Conservation (phyloP, 1,140 invertebrate genomes). For the Mizuhopecten yessoensis region DNA sequence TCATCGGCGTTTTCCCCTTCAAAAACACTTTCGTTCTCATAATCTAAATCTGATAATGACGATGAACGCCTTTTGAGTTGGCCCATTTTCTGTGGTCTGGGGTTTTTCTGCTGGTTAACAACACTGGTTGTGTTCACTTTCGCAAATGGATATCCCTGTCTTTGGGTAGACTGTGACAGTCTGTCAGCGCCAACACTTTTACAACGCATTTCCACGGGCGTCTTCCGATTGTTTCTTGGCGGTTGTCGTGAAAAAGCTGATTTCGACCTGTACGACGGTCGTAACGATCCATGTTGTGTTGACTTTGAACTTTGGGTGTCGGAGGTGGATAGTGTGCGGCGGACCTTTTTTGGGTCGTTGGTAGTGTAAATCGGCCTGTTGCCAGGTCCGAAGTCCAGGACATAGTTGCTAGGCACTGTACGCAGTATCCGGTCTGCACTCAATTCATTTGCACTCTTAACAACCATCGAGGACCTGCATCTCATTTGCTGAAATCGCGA, state of each 20-base stretch:
- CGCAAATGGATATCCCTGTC: not conserved
- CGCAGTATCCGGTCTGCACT: not conserved
- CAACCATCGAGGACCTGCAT: not conserved
- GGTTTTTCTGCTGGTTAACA: not conserved
- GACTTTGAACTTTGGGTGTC: not conserved
- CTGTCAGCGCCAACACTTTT: not conserved
- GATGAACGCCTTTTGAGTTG: not conserved
- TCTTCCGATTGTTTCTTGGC: not conserved
- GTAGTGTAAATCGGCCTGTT: constrained; percentile 7
- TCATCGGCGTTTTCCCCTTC: not conserved
- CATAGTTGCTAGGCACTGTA: not conserved
- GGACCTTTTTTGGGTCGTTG: not conserved
- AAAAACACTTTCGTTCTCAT: constrained; percentile 13
- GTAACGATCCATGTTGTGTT: too few species aligned
- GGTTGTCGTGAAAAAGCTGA: not conserved
- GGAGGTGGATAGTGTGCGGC: not conserved
- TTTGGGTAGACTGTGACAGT: not conserved
- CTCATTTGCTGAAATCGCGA: not conserved
- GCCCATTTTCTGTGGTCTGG: not conserved
- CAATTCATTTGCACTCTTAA: not conserved
- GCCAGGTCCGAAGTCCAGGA: not conserved
- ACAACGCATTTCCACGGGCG: not conserved
- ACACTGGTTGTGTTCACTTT: not conserved
- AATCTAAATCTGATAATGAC: not conserved
- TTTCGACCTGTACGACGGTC: not conserved